phyloP scores from a whole-genome alignment of 2,888 invertebrate species.

The Anticlea derivata region DNA sequence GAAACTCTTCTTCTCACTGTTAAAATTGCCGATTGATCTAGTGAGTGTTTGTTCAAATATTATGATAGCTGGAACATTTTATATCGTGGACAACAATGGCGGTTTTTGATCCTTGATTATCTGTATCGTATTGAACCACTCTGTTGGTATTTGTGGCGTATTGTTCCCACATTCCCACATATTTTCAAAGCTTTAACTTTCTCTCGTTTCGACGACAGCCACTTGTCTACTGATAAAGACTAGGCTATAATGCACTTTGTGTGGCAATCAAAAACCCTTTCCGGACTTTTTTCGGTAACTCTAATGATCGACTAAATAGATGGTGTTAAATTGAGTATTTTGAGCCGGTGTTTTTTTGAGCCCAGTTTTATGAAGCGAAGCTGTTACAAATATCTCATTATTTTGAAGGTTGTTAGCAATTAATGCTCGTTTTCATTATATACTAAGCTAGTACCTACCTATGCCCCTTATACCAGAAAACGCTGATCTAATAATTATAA shows the following conservation, averaged over 20 bases:
- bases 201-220: not conserved
- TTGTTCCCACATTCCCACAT: too few relatives aligned
- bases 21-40: too few relatives aligned
- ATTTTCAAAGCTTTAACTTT: not conserved
- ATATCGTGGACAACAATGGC: too few relatives aligned
- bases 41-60: too few relatives aligned
- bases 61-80: too few relatives aligned
- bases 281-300: constrained; percentile 54
- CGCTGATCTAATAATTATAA: too few relatives aligned
- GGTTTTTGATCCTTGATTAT: too few relatives aligned
- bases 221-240: constrained; percentile 5
- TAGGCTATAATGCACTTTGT: constrained; percentile 52
- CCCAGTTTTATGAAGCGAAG: constrained; percentile 35
- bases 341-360: constrained; percentile 51
- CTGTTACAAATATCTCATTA: constrained; percentile 37
- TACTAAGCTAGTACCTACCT: not conserved
- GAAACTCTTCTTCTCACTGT: too few relatives aligned
- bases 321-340: constrained; percentile 70
- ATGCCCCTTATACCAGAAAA: too few relatives aligned
- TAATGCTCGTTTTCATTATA: constrained; percentile 20
- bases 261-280: constrained; percentile 59
- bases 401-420: constrained; percentile 35
- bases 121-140: too few relatives aligned
- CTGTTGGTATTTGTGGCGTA: too few relatives aligned
- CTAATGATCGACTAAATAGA: constrained; percentile 55